A percentile compares a stretch with the other conserved stretches of the same genome.
These are phyloP conservation scores for Syngnathus typhle DNA, from an alignment of 2,113 vertebrate genomes.

Conservation along the genomic window DNA sequence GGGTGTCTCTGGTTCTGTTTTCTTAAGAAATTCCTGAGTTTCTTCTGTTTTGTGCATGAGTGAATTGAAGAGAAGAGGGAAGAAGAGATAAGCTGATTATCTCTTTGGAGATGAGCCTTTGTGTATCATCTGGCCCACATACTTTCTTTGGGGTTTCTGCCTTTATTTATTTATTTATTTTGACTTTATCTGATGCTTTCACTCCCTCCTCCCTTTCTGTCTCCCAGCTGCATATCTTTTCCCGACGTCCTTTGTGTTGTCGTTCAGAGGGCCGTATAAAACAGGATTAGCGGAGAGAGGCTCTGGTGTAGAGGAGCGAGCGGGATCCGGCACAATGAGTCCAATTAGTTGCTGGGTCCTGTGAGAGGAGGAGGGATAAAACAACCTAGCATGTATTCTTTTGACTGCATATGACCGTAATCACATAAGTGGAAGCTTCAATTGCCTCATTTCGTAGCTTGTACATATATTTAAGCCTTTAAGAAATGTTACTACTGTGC, in stretches of 20 bases:
- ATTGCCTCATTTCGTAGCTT: no score
- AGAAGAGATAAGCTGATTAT: constrained; percentile 65
- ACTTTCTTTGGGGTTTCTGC: constrained; percentile 32
- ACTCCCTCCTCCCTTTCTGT: background rate
- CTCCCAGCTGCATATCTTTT: constrained; percentile 14
- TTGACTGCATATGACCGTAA: background rate
- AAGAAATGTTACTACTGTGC: no score
- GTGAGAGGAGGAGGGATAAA: background rate
- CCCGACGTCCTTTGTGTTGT: constrained; percentile 33
- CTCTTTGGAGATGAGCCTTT: constrained; percentile 46
- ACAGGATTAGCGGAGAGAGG: constrained; percentile 58
- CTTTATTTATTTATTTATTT: constrained; percentile 21
- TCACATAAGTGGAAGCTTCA: no score
- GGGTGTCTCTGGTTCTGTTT: background rate
- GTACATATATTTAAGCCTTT: no score
- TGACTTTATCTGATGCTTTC: constrained; percentile 8
- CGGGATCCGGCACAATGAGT: constrained; percentile 21
- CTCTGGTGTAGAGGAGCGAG: constrained; percentile 5
- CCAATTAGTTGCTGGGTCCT: background rate
- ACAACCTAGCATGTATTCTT: background rate
- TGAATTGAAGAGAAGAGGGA: constrained; percentile 6
- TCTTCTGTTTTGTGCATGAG: constrained; percentile 5
- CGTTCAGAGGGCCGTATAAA: constrained; percentile 53
- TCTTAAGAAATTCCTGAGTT: background rate
- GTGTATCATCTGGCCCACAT: constrained; percentile 29